These are phyloP conservation scores for Halichoerus grypus DNA, from an alignment of 2,113 vertebrate species.

Conservation along the genomic window DNA sequence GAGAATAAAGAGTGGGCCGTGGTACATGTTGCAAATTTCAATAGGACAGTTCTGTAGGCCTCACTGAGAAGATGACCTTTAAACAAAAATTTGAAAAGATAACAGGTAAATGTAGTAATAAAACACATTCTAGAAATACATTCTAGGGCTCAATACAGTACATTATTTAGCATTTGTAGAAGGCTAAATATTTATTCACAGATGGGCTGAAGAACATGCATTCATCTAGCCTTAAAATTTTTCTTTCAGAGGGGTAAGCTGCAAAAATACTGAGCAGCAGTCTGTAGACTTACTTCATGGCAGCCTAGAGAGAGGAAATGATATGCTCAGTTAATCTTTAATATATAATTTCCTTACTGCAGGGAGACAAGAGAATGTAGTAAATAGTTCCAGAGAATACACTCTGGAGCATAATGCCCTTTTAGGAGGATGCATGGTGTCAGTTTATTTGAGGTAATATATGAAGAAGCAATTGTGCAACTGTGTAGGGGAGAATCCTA, in stretches of 20 bases:
- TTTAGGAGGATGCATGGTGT: not conserved
- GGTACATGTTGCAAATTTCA: not conserved
- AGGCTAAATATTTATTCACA: not conserved
- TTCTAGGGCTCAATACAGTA: not conserved
- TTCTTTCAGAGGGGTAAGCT: not conserved
- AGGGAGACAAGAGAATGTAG: not conserved
- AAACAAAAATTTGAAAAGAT: not conserved
- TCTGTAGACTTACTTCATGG: not conserved
- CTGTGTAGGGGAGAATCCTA: not conserved
- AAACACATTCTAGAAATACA: not conserved
- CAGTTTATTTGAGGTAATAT: not conserved
- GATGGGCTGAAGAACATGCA: not conserved
- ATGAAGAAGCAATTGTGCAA: not conserved
- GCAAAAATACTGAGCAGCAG: not conserved
- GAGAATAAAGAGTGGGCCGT: not conserved
- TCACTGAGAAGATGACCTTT: not conserved
- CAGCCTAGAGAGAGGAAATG: constrained; percentile 27
- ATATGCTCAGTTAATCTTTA: constrained; percentile 67
- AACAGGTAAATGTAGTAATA: not conserved
- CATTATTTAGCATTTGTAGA: not conserved
- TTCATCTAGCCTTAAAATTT: not conserved
- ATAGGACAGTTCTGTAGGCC: not conserved
- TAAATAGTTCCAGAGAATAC: not conserved
- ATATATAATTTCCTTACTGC: constrained; percentile 54
- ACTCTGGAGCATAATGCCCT: not conserved